Conservation (phyloP, 2,113 vertebrate species). For the Cyanoramphus novaezelandiae region DNA sequence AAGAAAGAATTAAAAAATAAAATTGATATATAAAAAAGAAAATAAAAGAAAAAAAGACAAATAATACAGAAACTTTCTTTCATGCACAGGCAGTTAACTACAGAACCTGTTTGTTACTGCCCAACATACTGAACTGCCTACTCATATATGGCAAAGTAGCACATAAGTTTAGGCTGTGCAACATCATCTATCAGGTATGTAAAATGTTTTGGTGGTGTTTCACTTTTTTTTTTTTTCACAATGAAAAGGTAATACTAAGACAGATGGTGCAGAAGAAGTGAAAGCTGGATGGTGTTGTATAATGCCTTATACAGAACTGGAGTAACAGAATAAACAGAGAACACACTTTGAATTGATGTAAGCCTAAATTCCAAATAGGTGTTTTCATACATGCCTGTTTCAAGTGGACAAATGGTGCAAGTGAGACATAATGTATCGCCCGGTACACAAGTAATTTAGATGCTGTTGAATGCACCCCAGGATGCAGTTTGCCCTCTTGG, state of each 20-base stretch:
- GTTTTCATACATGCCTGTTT: neutral
- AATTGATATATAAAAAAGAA: neutral
- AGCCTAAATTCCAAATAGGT: neutral
- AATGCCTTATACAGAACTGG: neutral
- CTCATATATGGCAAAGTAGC: accelerated
- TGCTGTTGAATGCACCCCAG: neutral
- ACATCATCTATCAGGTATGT: neutral
- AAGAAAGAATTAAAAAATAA: neutral
- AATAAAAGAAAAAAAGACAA: neutral
- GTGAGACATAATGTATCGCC: neutral
- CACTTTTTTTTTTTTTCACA: neutral
- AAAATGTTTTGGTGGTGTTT: neutral
- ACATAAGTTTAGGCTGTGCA: neutral
- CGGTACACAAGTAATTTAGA: neutral
- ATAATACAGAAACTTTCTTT: neutral
- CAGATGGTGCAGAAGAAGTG: neutral
- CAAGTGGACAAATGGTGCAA: neutral
- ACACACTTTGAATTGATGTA: neutral
- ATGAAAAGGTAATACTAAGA: neutral
- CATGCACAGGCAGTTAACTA: neutral
- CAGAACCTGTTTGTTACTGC: neutral
- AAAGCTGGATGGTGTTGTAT: neutral
- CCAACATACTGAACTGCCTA: neutral
- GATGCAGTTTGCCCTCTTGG: neutral
- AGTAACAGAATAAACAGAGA: neutral